phyloP scores from a whole-genome alignment of 2,888 invertebrate genomes.

The Antheraea yamamai region DNA sequence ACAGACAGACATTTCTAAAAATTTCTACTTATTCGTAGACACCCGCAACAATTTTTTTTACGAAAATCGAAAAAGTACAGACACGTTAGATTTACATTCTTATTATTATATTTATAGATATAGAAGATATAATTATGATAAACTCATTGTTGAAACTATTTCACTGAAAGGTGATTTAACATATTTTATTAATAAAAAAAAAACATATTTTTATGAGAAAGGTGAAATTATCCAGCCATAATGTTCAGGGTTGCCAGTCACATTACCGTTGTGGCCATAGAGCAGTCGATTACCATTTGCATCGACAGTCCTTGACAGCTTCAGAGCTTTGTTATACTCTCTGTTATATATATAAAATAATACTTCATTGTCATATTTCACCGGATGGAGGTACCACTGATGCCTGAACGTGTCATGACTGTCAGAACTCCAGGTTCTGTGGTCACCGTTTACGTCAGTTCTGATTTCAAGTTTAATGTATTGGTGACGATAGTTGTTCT shows the following conservation, averaged over 20 bases:
- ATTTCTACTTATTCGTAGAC: too few relatives aligned
- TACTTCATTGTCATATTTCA: background rate
- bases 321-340: conserved; percentile 2
- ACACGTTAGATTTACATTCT: too few relatives aligned
- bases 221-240: background rate
- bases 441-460: background rate
- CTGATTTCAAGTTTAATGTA: background rate
- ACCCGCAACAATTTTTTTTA: too few relatives aligned
- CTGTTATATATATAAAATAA: conserved; percentile 8
- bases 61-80: too few relatives aligned
- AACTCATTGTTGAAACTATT: too few relatives aligned
- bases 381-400: conserved; percentile 3
- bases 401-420: background rate
- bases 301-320: background rate
- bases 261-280: conserved; percentile 1
- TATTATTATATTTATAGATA: too few relatives aligned
- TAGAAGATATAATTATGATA: too few relatives aligned
- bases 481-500: conserved; percentile 2
- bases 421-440: background rate
- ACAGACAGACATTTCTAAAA: too few relatives aligned
- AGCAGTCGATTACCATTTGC: background rate
- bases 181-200: background rate
- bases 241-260: conserved; percentile 12
- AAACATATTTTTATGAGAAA: background rate
- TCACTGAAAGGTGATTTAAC: background rate